Evolutionary conservation across 1,140 invertebrate genomes (phyloP).

Genomic region (Drepana arcuata): DNA sequence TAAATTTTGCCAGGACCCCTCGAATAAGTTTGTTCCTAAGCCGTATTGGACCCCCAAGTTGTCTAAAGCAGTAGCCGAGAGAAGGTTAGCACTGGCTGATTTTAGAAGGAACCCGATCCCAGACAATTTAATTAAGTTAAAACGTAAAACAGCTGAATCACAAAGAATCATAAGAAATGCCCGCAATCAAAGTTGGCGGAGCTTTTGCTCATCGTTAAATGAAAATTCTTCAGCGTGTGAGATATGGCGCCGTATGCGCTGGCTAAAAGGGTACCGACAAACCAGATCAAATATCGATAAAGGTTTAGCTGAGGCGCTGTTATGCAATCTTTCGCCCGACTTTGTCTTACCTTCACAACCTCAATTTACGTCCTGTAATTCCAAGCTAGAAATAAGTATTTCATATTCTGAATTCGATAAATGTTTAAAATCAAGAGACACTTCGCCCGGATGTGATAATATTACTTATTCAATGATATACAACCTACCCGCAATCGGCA

Average conservation of each 20-base stretch:
- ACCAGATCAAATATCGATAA: neutral
- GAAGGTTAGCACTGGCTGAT: constrained; percentile 3
- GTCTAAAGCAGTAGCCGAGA: constrained; percentile 7
- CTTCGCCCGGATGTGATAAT: constrained; percentile 18
- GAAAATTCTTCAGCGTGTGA: neutral
- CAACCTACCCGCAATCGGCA: constrained; percentile 11
- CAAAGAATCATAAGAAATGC: neutral
- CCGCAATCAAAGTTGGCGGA: neutral
- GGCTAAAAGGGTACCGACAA: constrained; percentile 2
- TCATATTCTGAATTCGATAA: constrained; percentile 15
- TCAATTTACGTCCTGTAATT: neutral
- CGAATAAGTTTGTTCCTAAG: constrained; percentile 5
- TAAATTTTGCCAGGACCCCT: constrained; percentile 1
- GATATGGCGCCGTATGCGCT: constrained; percentile 3
- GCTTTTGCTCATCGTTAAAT: neutral
- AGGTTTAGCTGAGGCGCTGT: neutral
- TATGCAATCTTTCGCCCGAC: neutral
- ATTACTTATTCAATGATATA: constrained; percentile 26
- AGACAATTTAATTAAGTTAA: neutral
- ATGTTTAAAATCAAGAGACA: constrained; percentile 21
- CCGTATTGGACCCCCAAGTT: constrained; percentile 5
- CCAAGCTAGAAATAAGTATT: constrained; percentile 10
- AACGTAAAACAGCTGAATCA: neutral
- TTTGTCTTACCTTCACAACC: neutral
- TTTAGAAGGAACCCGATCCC: constrained; percentile 7